These are phyloP conservation scores for Bostrychus sinensis DNA, from an alignment of 2,113 vertebrate genomes.

Conservation along the genomic window DNA sequence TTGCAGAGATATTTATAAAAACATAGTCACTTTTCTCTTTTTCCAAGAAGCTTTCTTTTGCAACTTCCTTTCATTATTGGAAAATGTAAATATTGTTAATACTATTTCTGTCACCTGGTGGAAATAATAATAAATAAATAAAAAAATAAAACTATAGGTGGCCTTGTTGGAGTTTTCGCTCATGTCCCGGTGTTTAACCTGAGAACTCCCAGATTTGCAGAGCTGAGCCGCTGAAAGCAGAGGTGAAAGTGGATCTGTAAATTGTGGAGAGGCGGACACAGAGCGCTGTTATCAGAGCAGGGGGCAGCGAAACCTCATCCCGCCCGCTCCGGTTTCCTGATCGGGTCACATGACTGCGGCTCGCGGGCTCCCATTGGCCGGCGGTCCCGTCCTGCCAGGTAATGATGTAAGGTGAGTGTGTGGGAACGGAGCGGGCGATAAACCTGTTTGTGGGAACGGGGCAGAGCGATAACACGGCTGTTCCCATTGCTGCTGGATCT, in stretches of 20 bases:
- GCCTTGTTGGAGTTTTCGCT: too few species aligned
- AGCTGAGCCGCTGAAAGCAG: slow-evolving; percentile 92
- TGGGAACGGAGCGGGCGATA: slow-evolving; percentile 95
- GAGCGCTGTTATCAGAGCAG: slow-evolving; percentile 93
- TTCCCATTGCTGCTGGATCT: slow-evolving; percentile 90
- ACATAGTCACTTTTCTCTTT: too few species aligned
- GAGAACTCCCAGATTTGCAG: slow-evolving; percentile 69
- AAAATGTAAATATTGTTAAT: too few species aligned
- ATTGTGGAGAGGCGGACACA: slow-evolving; percentile 85
- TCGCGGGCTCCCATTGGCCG: slow-evolving; percentile 85
- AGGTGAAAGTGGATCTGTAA: slow-evolving; percentile 99
- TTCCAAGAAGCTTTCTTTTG: too few species aligned
- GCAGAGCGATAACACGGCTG: slow-evolving; percentile 90
- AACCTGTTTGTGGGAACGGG: slow-evolving; percentile 84
- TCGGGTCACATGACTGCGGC: slow-evolving; percentile 90
- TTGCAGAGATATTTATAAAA: too few species aligned
- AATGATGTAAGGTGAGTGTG: slow-evolving; percentile 99
- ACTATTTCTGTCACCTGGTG: too few species aligned
- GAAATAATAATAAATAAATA: too few species aligned
- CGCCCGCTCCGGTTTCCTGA: slow-evolving; percentile 91
- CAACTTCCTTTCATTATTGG: too few species aligned
- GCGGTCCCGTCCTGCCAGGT: slow-evolving; percentile 85
- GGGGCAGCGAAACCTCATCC: slow-evolving; percentile 92
- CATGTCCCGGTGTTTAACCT: slow-evolving; percentile 48
- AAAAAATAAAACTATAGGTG: too few species aligned